These are phyloP conservation scores for Synanthedon formicaeformis DNA, from an alignment of 2,888 invertebrate genomes.

Conservation along the genomic window DNA sequence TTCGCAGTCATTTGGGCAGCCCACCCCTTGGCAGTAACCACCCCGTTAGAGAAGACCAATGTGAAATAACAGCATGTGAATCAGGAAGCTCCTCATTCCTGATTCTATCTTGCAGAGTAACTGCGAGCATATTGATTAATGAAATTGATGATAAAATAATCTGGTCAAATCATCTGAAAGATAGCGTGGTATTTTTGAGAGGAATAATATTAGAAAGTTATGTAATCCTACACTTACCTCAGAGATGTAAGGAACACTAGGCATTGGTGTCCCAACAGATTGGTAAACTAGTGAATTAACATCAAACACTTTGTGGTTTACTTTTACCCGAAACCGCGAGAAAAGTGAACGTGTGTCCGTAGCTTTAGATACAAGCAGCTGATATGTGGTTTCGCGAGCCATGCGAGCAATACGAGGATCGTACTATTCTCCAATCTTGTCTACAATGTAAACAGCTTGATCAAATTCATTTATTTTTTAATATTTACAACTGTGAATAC, in stretches of 20 bases:
- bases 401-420: background rate
- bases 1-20: too few relatives aligned
- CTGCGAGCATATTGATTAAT: too few relatives aligned
- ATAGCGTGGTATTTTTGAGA: too few relatives aligned
- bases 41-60: too few relatives aligned
- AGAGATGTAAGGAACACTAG: background rate
- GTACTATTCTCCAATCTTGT: background rate
- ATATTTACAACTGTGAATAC: background rate
- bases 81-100: too few relatives aligned
- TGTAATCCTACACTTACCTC: background rate
- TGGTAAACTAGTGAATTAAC: background rate
- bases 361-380: constrained; percentile 36
- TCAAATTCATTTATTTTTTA: too few relatives aligned
- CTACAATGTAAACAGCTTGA: too few relatives aligned
- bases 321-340: constrained; percentile 39
- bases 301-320: constrained; percentile 28
- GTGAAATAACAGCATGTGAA: too few relatives aligned
- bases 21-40: too few relatives aligned
- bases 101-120: too few relatives aligned
- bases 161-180: too few relatives aligned
- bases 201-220: background rate
- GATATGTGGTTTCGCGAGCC: constrained; percentile 40
- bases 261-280: background rate
- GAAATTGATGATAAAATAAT: too few relatives aligned
- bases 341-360: constrained; percentile 38